A percentile compares a stretch with the other conserved stretches of the same genome.
Conservation (phyloP, 2,797 vertebrate species). For the Hybognathus amarus region DNA sequence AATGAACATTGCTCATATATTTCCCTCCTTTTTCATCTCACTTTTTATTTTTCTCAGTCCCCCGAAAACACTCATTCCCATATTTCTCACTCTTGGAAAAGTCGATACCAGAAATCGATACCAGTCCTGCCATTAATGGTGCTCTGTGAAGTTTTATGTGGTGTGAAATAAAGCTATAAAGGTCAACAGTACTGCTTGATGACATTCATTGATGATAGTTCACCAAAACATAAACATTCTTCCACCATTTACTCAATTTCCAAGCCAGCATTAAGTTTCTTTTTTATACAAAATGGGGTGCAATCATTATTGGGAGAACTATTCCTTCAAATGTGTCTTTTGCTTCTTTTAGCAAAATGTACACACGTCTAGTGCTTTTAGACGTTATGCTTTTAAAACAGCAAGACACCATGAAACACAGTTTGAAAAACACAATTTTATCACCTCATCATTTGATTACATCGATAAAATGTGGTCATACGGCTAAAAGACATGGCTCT, state of each 20-base stretch:
- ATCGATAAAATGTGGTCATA: neutral
- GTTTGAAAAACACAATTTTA: neutral
- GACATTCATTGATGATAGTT: neutral
- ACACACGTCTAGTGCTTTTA: neutral
- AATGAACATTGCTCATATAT: constrained; percentile 2
- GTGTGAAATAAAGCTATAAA: constrained; percentile 16
- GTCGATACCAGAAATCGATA: neutral
- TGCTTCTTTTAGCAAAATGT: neutral
- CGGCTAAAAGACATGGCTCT: neutral
- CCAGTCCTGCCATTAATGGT: neutral
- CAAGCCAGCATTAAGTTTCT: neutral
- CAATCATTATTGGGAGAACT: neutral
- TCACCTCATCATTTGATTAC: too few species aligned
- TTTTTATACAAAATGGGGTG: neutral
- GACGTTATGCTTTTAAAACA: neutral
- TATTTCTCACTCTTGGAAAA: neutral
- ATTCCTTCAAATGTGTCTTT: neutral
- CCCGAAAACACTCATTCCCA: neutral
- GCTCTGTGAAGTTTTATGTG: constrained; percentile 5
- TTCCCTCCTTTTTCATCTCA: neutral
- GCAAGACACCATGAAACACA: neutral
- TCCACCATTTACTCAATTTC: neutral
- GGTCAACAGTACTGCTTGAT: neutral
- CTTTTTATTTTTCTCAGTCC: neutral
- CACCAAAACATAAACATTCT: neutral